Conservation (phyloP, 2,797 vertebrate genomes). For the Natrix natrix region DNA sequence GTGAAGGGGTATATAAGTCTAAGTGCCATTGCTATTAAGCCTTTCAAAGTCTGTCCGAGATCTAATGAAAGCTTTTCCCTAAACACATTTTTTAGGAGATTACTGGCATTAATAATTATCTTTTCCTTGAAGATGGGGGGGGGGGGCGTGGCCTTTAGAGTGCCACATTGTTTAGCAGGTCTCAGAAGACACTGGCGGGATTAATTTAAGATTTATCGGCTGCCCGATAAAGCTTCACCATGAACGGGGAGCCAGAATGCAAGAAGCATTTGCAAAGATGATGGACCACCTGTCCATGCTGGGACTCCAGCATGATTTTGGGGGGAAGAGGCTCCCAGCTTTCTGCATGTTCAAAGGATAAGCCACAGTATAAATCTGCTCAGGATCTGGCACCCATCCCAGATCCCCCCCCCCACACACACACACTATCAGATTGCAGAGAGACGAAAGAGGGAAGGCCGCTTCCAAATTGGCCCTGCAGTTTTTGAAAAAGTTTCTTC, state of each 20-base stretch:
- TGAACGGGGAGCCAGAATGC: background rate
- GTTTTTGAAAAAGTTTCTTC: slow-evolving; percentile 14
- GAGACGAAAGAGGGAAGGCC: background rate
- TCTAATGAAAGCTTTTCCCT: background rate
- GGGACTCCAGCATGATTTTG: background rate
- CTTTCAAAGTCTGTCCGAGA: background rate
- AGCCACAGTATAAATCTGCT: background rate
- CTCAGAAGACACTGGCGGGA: background rate
- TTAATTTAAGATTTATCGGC: background rate
- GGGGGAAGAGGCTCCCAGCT: background rate
- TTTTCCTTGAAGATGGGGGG: background rate
- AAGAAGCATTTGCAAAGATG: background rate
- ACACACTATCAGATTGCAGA: background rate
- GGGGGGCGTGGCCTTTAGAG: background rate
- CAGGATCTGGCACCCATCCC: background rate
- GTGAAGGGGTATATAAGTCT: no score
- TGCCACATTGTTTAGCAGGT: background rate
- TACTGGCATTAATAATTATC: background rate
- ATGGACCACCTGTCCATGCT: background rate
- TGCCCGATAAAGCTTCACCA: background rate
- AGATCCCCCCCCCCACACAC: background rate
- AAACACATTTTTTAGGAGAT: background rate
- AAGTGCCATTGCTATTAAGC: background rate
- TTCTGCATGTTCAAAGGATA: slow-evolving; percentile 10
- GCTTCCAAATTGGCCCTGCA: background rate